A percentile compares a stretch with the other conserved stretches of the same genome.
These are phyloP conservation scores for Notospermus geniculatus DNA, from an alignment of 1,140 invertebrate species.

Conservation along the genomic window DNA sequence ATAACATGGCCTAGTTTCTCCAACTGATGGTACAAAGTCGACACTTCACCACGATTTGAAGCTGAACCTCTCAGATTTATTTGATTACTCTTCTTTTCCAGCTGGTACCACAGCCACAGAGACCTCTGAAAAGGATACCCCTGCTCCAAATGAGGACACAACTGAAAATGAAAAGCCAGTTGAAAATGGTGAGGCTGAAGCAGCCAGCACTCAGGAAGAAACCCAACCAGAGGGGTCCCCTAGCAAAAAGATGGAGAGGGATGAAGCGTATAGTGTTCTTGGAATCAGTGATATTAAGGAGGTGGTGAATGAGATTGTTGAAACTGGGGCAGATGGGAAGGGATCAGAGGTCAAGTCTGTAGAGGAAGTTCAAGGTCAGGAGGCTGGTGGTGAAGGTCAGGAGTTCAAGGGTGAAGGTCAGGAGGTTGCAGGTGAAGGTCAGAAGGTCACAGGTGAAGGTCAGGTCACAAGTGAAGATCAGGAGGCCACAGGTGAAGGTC, in stretches of 20 bases:
- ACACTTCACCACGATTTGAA: no score
- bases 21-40: no score
- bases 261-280: no score
- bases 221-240: slow-evolving; percentile 1
- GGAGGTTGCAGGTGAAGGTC: slow-evolving; percentile 5
- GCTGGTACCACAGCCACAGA: background rate
- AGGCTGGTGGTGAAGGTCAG: slow-evolving; percentile 16
- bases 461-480: slow-evolving; percentile 16
- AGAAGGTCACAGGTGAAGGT: slow-evolving; percentile 12
- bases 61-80: no score
- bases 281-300: slow-evolving; percentile 5
- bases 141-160: background rate
- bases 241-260: no score
- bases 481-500: slow-evolving; percentile 10
- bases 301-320: slow-evolving; percentile 12
- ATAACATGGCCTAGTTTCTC: no score
- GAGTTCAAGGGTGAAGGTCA: slow-evolving; percentile 11
- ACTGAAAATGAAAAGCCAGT: background rate
- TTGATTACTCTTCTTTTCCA: no score
- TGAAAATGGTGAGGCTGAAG: background rate
- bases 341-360: background rate
- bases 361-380: slow-evolving; percentile 5
- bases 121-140: background rate
- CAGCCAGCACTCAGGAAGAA: background rate
- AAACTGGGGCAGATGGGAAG: slow-evolving; percentile 8